Evolutionary conservation across 2,888 invertebrate species (phyloP).

Genomic region (Tribolium freemani): DNA sequence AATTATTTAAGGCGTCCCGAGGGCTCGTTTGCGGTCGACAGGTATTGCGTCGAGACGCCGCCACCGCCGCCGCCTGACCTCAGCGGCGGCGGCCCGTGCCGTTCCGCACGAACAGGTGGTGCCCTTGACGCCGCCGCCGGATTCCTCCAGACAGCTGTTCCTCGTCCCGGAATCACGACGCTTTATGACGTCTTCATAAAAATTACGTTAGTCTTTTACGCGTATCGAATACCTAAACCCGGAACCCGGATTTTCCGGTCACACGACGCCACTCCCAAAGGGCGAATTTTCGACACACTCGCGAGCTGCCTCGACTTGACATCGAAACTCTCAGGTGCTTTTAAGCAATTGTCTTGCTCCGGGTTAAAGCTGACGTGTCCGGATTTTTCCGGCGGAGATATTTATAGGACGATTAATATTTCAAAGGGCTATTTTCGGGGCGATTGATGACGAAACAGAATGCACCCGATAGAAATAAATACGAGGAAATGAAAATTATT

Average conservation of each 20-base stretch:
- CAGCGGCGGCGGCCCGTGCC: conserved; percentile 53
- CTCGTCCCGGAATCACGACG: conserved; percentile 22
- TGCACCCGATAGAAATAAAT: no score
- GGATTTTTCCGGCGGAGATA: background rate
- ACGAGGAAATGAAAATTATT: no score
- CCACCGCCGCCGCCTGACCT: conserved; percentile 57
- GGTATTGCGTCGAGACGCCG: conserved; percentile 57
- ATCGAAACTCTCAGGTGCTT: conserved; percentile 32
- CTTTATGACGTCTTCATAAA: conserved; percentile 42
- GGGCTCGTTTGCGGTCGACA: conserved; percentile 55
- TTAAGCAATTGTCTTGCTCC: conserved; percentile 21
- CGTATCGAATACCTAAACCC: conserved; percentile 38
- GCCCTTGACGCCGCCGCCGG: conserved; percentile 57
- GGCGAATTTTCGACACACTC: conserved; percentile 15
- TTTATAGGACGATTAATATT: background rate
- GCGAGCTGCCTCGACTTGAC: conserved; percentile 12
- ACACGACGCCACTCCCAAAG: conserved; percentile 2
- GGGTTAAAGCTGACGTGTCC: conserved; percentile 12
- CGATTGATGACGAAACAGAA: no score
- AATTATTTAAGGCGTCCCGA: conserved; percentile 57
- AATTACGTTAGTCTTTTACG: conserved; percentile 40
- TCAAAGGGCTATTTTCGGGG: no score
- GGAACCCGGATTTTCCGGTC: background rate
- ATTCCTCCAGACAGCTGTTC: conserved; percentile 59
- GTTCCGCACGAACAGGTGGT: conserved; percentile 63